Evolutionary conservation across 2,113 vertebrate species (phyloP).

Genomic region (Prolemur simus): DNA sequence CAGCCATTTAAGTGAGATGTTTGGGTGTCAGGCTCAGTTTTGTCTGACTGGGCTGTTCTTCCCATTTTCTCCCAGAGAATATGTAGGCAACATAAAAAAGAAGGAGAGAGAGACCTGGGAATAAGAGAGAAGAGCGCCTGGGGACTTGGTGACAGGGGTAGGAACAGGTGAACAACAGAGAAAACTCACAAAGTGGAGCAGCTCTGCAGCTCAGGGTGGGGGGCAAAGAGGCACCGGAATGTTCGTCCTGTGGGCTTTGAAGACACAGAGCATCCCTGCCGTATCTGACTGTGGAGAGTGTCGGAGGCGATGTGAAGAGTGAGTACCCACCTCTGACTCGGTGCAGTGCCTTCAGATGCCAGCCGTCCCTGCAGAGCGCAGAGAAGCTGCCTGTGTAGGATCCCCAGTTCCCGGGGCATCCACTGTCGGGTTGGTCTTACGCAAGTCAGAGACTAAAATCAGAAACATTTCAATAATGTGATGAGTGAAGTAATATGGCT

Average conservation of each 20-base stretch:
- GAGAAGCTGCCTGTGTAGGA: neutral
- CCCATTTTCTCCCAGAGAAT: neutral
- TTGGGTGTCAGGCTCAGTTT: neutral
- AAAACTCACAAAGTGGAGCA: neutral
- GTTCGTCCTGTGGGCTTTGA: neutral
- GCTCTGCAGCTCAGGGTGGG: neutral
- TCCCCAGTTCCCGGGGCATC: accelerated
- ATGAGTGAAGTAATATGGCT: too few species aligned
- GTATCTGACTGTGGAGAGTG: neutral
- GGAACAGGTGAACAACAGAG: neutral
- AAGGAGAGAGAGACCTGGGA: neutral
- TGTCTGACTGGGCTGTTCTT: neutral
- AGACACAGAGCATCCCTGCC: neutral
- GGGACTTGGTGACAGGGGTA: neutral
- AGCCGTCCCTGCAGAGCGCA: neutral
- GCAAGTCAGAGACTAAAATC: neutral
- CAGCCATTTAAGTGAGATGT: neutral
- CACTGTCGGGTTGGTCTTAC: accelerated
- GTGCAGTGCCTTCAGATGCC: neutral
- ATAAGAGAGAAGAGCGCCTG: accelerated
- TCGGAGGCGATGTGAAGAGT: neutral
- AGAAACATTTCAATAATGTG: neutral
- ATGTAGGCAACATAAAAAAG: neutral
- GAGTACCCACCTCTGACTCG: neutral
- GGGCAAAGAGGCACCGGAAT: neutral